Base-by-base conservation (phyloP, 1,140 invertebrate genomes). In the Dermatophagoides farinae region DNA sequence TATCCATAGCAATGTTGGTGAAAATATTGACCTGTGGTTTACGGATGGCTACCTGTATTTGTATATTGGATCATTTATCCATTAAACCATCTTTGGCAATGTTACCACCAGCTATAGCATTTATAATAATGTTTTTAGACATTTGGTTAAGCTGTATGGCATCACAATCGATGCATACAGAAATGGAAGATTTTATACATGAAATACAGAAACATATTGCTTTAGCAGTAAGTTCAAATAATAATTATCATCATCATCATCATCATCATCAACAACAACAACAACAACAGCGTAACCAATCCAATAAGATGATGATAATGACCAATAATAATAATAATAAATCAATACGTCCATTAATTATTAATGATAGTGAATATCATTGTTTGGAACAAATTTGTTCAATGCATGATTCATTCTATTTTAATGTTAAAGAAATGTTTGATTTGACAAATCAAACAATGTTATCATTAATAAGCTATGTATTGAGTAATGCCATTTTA, bases 141-240 rank as follows among this genome's bases (percentile, higher is more conserved):
- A 2, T 16, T 5, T 14, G 2, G 51, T 1, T 11, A 4, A 53
- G 51, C 11, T 53, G 51, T 25, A 39, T 53, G n/a, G n/a, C 51
- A 14, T 53, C 51, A 22, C 51, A 53, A 22, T 16, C 4, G n/a
- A 53, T 53, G 14, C 14, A 14, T n/a, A 53, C 2, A 14, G 51
- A 25, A 44, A 46, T 57, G 37, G 55, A 16, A 4, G 23, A 25
- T 62, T 23, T 62, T 10, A 18, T 50, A 49, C 58, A 14, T 14
- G 58, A 57, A 50, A 60, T 57, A 12, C 58, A 60, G 18, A 20
- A 60, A 25, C 14, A 4, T 11, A 57, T 23, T 4, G 55, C 40
- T 23, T n/a, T 16, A 40, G 11, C 10, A n/a, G n/a, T n/a, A n/a
- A n/a, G n/a, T n/a, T n/a, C n/a, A n/a, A n/a, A n/a, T n/a, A 16